phyloP scores from a whole-genome alignment of 2,888 invertebrate genomes.

The Allolobophora icterica region DNA sequence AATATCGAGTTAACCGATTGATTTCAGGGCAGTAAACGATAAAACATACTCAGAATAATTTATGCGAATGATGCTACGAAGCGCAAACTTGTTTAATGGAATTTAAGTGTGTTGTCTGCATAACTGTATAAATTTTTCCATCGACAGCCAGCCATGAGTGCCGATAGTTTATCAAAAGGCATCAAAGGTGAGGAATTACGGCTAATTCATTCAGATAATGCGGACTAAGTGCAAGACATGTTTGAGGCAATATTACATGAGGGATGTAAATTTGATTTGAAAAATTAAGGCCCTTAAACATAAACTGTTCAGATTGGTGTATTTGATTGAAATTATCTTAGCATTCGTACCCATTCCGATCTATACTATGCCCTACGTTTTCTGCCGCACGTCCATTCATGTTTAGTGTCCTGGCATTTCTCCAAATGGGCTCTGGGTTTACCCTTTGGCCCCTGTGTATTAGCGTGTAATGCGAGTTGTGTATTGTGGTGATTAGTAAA shows the following conservation, averaged over 20 bases:
- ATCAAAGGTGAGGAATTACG: conserved; percentile 19
- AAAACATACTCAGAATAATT: not conserved
- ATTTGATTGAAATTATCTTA: not conserved
- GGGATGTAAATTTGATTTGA: not conserved
- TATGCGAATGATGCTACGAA: not conserved
- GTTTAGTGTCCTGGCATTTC: too few species aligned
- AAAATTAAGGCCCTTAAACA: not conserved
- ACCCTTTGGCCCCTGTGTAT: too few species aligned
- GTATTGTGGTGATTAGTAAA: not conserved
- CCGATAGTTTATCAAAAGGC: conserved; percentile 23
- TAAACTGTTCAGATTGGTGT: not conserved
- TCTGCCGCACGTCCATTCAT: too few species aligned
- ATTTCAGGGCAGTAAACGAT: not conserved
- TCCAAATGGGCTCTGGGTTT: too few species aligned
- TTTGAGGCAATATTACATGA: not conserved
- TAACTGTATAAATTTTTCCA: not conserved
- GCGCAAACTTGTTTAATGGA: not conserved
- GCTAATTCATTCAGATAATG: not conserved
- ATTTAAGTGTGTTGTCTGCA: not conserved
- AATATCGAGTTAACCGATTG: conserved; percentile 11
- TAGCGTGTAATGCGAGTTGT: not conserved
- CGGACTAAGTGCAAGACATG: not conserved
- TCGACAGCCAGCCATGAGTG: conserved; percentile 1
- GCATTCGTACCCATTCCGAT: too few species aligned
- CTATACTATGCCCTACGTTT: too few species aligned